These are phyloP conservation scores for Galago senegalensis DNA, from an alignment of 2,797 vertebrate genomes.

Conservation along the genomic window DNA sequence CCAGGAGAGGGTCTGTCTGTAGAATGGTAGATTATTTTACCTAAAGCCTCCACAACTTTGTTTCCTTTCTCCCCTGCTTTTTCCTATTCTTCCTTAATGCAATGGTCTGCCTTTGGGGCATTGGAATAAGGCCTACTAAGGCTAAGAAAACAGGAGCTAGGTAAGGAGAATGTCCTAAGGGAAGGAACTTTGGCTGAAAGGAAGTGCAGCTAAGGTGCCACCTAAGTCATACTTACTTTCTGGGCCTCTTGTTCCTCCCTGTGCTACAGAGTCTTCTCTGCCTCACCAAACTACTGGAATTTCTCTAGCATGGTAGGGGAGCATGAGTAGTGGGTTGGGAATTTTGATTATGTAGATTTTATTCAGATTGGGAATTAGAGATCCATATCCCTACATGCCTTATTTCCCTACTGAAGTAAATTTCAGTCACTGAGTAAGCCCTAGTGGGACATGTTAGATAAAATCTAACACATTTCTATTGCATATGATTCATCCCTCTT, in stretches of 20 bases:
- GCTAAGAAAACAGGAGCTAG: background rate
- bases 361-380: slow-evolving; percentile 16
- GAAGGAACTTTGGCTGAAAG: slow-evolving; percentile 10
- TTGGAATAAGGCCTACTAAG: slow-evolving; percentile 16
- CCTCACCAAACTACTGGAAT: background rate
- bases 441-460: background rate
- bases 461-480: background rate
- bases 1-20: background rate
- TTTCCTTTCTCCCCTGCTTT: background rate
- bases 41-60: background rate
- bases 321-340: background rate
- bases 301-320: slow-evolving; percentile 14
- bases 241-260: background rate
- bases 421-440: slow-evolving; percentile 56
- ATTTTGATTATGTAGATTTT: slow-evolving; percentile 34
- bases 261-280: background rate
- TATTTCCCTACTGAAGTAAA: slow-evolving; percentile 44
- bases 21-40: slow-evolving; percentile 48
- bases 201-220: background rate
- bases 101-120: background rate
- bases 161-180: slow-evolving; percentile 16
- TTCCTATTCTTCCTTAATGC: background rate
- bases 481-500: slow-evolving; percentile 37
- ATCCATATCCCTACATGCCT: background rate
- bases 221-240: slow-evolving; percentile 25